These are phyloP conservation scores for Neocrepidodera transversa DNA, from an alignment of 2,888 invertebrate species.

Conservation along the genomic window DNA sequence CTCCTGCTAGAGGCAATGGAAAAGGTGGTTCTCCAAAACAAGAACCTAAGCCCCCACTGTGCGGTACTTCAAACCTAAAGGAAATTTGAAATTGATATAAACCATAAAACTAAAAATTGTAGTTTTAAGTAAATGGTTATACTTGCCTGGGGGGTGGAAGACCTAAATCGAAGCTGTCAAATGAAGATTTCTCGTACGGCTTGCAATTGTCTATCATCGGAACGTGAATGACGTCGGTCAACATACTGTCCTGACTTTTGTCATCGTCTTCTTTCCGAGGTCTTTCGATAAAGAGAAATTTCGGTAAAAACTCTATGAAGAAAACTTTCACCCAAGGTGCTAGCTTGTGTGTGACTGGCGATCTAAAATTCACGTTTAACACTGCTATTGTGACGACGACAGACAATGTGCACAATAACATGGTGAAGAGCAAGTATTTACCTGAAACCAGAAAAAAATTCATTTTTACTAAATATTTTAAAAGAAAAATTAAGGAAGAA, in stretches of 20 bases:
- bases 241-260: constrained; percentile 63
- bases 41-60: constrained; percentile 68
- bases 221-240: constrained; percentile 72
- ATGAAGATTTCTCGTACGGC: constrained; percentile 67
- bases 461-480: too few relatives aligned
- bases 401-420: constrained; percentile 92
- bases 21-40: constrained; percentile 72
- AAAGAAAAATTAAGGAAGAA: too few relatives aligned
- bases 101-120: not conserved
- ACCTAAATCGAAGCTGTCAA: constrained; percentile 62
- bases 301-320: constrained; percentile 86
- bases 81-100: too few relatives aligned
- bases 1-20: constrained; percentile 76
- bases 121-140: not conserved
- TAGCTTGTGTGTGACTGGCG: constrained; percentile 92
- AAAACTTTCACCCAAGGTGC: constrained; percentile 88
- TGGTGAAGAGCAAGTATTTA: constrained; percentile 89
- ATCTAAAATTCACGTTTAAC: constrained; percentile 90
- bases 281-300: constrained; percentile 85
- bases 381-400: constrained; percentile 94
- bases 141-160: constrained; percentile 43
- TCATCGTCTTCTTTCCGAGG: constrained; percentile 82
- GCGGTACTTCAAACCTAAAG: constrained; percentile 69
- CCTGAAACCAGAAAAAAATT: constrained; percentile 28
- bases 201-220: constrained; percentile 73